These are phyloP conservation scores for Pinctada fucata DNA, from an alignment of 2,888 invertebrate genomes.

Conservation along the genomic window DNA sequence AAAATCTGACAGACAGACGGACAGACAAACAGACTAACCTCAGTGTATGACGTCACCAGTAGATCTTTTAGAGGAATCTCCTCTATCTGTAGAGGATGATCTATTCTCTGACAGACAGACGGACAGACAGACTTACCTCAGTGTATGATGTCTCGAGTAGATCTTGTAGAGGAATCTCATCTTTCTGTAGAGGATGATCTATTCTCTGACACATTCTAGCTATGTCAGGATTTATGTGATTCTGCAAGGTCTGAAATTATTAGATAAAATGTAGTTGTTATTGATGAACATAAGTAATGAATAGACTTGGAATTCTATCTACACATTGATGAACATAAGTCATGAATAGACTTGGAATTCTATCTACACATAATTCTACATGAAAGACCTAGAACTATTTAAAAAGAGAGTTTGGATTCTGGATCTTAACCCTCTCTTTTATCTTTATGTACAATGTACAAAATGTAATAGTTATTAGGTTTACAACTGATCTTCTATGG, in stretches of 20 bases:
- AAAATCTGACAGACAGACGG: slow-evolving; percentile 83
- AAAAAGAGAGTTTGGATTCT: too few relatives aligned
- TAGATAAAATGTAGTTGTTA: background rate
- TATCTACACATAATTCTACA: too few relatives aligned
- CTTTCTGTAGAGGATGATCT: slow-evolving; percentile 82
- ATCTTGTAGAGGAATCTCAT: slow-evolving; percentile 84
- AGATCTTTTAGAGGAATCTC: slow-evolving; percentile 85
- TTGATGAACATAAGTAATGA: too few relatives aligned
- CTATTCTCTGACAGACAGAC: slow-evolving; percentile 82
- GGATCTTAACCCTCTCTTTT: too few relatives aligned
- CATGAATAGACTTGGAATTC: too few relatives aligned
- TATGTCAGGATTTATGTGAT: slow-evolving; percentile 85
- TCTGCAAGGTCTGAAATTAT: slow-evolving; percentile 82
- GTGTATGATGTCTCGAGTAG: slow-evolving; percentile 83
- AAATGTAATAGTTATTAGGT: too few relatives aligned
- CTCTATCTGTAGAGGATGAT: slow-evolving; percentile 82
- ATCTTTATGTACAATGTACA: too few relatives aligned
- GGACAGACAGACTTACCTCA: slow-evolving; percentile 78
- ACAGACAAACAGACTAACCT: slow-evolving; percentile 77
- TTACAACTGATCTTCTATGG: too few relatives aligned
- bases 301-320: too few relatives aligned
- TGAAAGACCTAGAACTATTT: too few relatives aligned
- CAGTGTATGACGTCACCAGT: slow-evolving; percentile 83
- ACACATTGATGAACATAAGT: too few relatives aligned
- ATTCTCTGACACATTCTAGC: slow-evolving; percentile 86